Base-by-base conservation (phyloP, 2,113 vertebrate genomes). In the Oreochromis spilurus region DNA sequence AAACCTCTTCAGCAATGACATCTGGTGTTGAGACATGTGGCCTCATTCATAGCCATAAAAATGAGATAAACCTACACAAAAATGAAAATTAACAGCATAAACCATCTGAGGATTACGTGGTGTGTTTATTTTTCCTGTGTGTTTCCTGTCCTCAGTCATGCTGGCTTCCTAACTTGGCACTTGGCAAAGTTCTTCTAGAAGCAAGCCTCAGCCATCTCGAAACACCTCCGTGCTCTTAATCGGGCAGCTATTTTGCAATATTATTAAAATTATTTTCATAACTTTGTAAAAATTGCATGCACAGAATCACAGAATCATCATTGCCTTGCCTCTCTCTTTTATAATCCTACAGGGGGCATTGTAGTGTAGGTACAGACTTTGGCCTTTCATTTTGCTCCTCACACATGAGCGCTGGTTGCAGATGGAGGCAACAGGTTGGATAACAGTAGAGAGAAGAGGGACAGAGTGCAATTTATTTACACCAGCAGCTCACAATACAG, bases 291-390 rank as follows among this genome's bases (percentile, higher is more conserved):
- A 65, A 21, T 65, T 21, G 34, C 60, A 65, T 21, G 60, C 34
- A 21, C 13, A 38, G 0, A 38, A 67, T 67, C 19, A 0, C 34
- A 1, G 34, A 67, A 38, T 38, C 34, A 38, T 21, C 34, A 67
- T 5, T 40, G 34, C 34, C 34, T 65, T 8, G 62, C 5, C 34
- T 40, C 10, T 65, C 4, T 40, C 11, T 21, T 2, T 5, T 9
- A 1, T 11, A 5, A 3, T 16, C 75, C 87, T 79, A 62, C 80
- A 91, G 92, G 65, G 70, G 84, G 83, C 84, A 48, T 53, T 52
- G 70, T n/a, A 81, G 77, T 2, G 65, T 58, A 84, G 53, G 7
- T 6, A 19, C 79, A 82, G 34, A 77, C 50, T 81, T 26, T 1
- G 52, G 8, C 9, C n/a, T 29, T 50, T 50, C 24, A 0, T 31